These are phyloP conservation scores for Tachystola acroxantha DNA, from an alignment of 2,888 invertebrate species.

Conservation along the genomic window DNA sequence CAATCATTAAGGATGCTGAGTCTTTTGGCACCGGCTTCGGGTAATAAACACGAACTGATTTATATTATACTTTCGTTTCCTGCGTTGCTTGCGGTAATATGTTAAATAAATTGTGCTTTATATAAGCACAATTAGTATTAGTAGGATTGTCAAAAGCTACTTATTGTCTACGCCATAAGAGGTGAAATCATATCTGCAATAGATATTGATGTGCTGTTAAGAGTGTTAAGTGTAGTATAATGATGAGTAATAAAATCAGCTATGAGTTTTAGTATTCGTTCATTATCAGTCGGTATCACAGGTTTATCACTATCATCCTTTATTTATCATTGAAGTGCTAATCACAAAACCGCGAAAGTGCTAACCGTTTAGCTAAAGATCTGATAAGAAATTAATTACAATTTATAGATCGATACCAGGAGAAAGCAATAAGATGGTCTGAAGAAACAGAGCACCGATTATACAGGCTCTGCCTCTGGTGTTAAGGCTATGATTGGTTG, in stretches of 20 bases:
- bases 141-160: too few relatives aligned
- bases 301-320: too few relatives aligned
- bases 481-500: conserved; percentile 46
- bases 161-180: background rate
- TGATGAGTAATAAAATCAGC: too few relatives aligned
- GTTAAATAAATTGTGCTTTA: conserved; percentile 8
- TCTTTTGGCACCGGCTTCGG: conserved; percentile 34
- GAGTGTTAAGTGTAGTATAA: too few relatives aligned
- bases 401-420: conserved; percentile 31
- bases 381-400: conserved; percentile 36
- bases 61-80: conserved; percentile 17
- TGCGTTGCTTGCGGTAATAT: conserved; percentile 10
- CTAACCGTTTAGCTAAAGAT: conserved; percentile 19
- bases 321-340: too few relatives aligned
- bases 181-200: too few relatives aligned
- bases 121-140: too few relatives aligned
- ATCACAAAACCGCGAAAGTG: conserved; percentile 11
- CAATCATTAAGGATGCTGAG: conserved; percentile 29
- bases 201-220: too few relatives aligned
- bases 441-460: conserved; percentile 1
- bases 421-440: conserved; percentile 34
- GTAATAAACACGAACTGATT: conserved; percentile 37
- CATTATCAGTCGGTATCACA: too few relatives aligned
- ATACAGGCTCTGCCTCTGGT: conserved; percentile 23
- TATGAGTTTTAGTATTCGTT: too few relatives aligned